These are phyloP conservation scores for Pandemis cinnamomeana DNA, from an alignment of 2,888 invertebrate species.

Conservation along the genomic window DNA sequence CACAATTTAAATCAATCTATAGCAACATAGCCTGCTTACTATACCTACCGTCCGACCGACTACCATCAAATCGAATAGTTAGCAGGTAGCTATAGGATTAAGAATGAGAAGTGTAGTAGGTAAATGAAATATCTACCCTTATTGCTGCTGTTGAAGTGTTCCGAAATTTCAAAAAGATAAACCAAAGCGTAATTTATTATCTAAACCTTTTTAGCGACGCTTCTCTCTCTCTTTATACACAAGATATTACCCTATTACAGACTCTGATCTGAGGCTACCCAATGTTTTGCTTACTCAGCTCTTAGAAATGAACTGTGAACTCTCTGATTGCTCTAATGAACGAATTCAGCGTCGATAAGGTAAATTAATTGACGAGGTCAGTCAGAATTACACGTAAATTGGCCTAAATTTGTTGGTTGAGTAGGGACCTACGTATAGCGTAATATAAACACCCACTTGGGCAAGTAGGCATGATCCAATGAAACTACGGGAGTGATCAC, in stretches of 20 bases:
- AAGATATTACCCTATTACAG: neutral
- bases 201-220: neutral
- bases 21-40: no score
- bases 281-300: conserved; percentile 28
- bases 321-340: conserved; percentile 60
- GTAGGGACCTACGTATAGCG: conserved; percentile 1
- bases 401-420: conserved; percentile 57
- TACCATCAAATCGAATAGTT: no score
- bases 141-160: no score
- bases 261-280: neutral
- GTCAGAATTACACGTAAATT: conserved; percentile 67
- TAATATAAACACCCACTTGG: neutral
- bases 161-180: no score
- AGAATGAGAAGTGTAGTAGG: no score
- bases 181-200: no score
- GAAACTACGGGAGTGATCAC: neutral
- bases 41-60: no score
- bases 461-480: neutral
- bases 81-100: no score
- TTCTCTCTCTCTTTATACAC: neutral
- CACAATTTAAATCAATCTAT: no score
- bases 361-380: conserved; percentile 78
- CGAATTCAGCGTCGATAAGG: conserved; percentile 65
- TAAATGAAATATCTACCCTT: no score
- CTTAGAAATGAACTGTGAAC: conserved; percentile 49